Evolutionary conservation across 2,797 vertebrate genomes (phyloP), one percentile per base, ranked within the genome.

Genomic region (Myotis vivesi): DNA sequence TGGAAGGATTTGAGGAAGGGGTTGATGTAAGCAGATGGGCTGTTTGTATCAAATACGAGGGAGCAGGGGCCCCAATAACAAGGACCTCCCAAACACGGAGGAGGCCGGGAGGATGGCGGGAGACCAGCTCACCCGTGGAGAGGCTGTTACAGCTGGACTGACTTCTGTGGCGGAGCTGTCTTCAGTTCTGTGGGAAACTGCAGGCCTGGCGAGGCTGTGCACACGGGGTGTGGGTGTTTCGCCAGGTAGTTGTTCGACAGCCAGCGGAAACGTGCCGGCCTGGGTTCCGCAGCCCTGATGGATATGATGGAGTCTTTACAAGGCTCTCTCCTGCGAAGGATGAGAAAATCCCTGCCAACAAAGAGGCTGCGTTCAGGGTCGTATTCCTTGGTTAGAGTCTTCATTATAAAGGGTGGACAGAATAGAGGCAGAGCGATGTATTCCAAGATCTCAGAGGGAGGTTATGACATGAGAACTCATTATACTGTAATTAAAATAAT

Each of bases 91-190:
- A 88, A 89, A 82, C 89, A 49, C 68, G 0, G 64, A 89, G 77
- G 49, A 84, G 53, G 64, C 76, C 44, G 0, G 0, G 20, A 94
- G 75, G 46, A 91, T 87, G 93, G 94, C 80, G 62, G 79, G 53
- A 91, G 85, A 72, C 92, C 94, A 94, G 87, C 83, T 96, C 82
- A n/a, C 94, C 94, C 83, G 36, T 10, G 0, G 89, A 87, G 95
- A 53, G 4, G 23, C 95, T 59, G 62, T 41, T 57, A 23, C 55
- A 57, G 77, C 86, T 97, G 95, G 96, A 94, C 76, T 1, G 5
- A 84, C 94, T 96, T 97, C 92, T 95, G 91, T 95, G 80, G 80
- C 71, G 20, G 72, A 55, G 75, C 72, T 86, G 92, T 77, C 91
- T 92, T 76, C 94, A n/a, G 73, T 71, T 75, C 64, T 20, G 92